These are phyloP conservation scores for Drosophila diplacantha DNA, from an alignment of 2,888 invertebrate genomes.

Conservation along the genomic window DNA sequence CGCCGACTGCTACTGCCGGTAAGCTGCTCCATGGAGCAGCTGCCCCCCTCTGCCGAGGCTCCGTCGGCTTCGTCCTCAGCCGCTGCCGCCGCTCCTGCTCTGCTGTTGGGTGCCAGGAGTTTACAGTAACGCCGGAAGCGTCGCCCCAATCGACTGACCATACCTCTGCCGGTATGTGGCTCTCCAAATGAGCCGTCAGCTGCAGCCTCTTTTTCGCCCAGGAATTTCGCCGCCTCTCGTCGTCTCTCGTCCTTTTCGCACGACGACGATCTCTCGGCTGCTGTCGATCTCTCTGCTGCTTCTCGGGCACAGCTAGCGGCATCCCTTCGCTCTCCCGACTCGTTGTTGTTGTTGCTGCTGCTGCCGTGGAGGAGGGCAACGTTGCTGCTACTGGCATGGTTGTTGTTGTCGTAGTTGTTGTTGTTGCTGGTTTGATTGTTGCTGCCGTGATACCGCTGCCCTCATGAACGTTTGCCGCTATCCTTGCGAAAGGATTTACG, in stretches of 20 bases:
- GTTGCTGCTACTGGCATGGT: conserved; percentile 35
- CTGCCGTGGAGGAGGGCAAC: conserved; percentile 11
- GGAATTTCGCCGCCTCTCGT: background rate
- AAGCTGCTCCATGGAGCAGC: conserved; percentile 57
- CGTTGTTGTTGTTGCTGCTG: conserved; percentile 28
- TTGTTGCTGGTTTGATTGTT: conserved; percentile 45
- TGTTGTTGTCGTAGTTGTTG: conserved; percentile 44
- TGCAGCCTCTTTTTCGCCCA: conserved; percentile 12
- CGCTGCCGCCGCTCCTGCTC: conserved; percentile 4
- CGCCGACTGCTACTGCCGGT: conserved; percentile 53
- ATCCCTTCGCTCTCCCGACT: conserved; percentile 15
- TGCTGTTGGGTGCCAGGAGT: conserved; percentile 9
- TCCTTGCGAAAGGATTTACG: conserved; percentile 82
- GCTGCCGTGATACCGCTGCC: conserved; percentile 48
- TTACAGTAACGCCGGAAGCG: conserved; percentile 68
- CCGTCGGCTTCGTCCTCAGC: conserved; percentile 9
- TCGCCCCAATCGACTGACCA: conserved; percentile 66
- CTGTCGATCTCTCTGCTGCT: conserved; percentile 1
- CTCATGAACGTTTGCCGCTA: conserved; percentile 75
- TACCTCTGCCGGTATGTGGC: conserved; percentile 11
- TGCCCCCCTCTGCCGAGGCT: background rate
- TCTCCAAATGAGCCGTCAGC: background rate
- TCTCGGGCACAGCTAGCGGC: background rate
- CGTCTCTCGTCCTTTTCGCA: background rate
- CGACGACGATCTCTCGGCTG: conserved; percentile 5